A percentile compares a stretch with the other conserved stretches of the same genome.
Conservation (phyloP, 35 echinoderm and acorn worm genomes). For the Apostichopus parvimensis region DNA sequence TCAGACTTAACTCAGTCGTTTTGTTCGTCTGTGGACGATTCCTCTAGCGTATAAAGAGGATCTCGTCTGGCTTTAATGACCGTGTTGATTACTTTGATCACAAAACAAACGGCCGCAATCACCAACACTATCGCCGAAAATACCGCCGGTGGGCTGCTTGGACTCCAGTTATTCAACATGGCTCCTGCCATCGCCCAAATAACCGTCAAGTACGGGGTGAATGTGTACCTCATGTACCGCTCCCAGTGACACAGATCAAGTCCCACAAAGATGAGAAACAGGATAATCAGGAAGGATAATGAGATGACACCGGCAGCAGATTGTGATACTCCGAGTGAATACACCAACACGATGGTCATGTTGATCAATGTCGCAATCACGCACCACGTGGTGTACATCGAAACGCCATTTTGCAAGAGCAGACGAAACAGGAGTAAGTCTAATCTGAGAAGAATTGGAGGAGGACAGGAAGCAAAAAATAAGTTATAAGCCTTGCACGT, state of each 20-base stretch:
- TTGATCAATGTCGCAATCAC: slow-evolving; percentile 45
- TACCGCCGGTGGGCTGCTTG: slow-evolving; percentile 15
- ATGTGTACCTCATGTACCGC: slow-evolving; percentile 50
- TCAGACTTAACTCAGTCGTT: neutral
- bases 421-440: slow-evolving; percentile 46
- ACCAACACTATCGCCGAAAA: slow-evolving; percentile 24
- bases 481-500: neutral
- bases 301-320: slow-evolving; percentile 9
- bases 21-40: neutral
- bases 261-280: slow-evolving; percentile 45
- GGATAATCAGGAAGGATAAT: neutral
- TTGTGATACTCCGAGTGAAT: slow-evolving; percentile 15
- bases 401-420: slow-evolving; percentile 54
- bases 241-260: slow-evolving; percentile 53
- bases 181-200: slow-evolving; percentile 42
- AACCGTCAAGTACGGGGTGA: slow-evolving; percentile 35
- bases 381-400: slow-evolving; percentile 47
- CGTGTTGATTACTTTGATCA: slow-evolving; percentile 21
- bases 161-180: slow-evolving; percentile 39
- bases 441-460: slow-evolving; percentile 9
- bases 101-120: neutral
- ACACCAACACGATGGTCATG: slow-evolving; percentile 21
- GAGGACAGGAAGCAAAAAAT: neutral
- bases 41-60: neutral
- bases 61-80: neutral